Base-by-base conservation (phyloP, 2,888 invertebrate genomes). In the Lasioglossum zephyrum region DNA sequence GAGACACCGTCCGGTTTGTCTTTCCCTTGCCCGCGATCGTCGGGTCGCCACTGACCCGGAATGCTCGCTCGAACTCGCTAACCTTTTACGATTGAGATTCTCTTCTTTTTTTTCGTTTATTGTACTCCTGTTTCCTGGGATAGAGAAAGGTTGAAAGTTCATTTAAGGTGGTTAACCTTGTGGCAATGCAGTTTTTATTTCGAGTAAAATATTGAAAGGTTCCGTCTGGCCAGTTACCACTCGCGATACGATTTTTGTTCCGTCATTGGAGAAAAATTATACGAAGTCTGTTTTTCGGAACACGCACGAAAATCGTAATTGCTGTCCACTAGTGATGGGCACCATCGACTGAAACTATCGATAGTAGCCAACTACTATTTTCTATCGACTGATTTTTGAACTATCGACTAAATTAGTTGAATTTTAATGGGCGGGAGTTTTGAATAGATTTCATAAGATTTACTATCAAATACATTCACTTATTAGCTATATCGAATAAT, bases 1-100 rank as follows among this genome's bases (percentile, higher is more conserved):
- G 70, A 41, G 85, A 85, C 86, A 87, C 69, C 82, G 77, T 79
- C 76, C 63, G 63, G 76, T 87, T 76, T 74, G 77, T 89, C 87
- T 84, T 79, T 77, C 80, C 79, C 70, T 80, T 77, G 87, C 85
- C 77, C 31, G 75, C 57, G 63, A 63, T 8, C 8, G 16, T 6
- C 63, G 63, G 63, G 63, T 63, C 31, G 16, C 63, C 3, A 18
- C 18, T 26, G 31, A 63, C 63, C 63, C 63, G 63, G 16, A 63
- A 63, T 31, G 18, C 6, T 63, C 18, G 18, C 2, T 36, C 18
- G 18, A 31, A 63, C 63, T 31, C 5, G 18, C 16, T 36, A 36
- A 63, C 18, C 18, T 63, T 31, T 36, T 18, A 18, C 13, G 18
- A 18, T 63, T 63, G 8, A 8, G 16, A 18, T 63, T 31, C 4